Base-by-base conservation (phyloP, 2,888 invertebrate genomes). In the Macrosiphum euphorbiae region DNA sequence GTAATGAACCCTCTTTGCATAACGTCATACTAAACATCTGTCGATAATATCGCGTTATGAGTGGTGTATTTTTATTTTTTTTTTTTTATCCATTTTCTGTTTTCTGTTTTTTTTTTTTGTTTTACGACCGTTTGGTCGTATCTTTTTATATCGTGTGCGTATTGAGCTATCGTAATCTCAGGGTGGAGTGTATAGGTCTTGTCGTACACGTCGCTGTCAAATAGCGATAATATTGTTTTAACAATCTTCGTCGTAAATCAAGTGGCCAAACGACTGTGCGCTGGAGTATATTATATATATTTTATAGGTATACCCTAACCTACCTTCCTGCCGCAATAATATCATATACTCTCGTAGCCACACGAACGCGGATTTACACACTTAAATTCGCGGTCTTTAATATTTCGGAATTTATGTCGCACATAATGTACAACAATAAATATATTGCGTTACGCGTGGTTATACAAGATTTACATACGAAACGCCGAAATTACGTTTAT, bases 371-470 rank as follows among this genome's bases (percentile, higher is more conserved):
- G 89, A 44, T 61, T 58, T 58, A 89, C 28, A 20, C 41, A 35
- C 26, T 35, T 28, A 13, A 58, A 41, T 44, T 35, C 11, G 89
- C 58, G 44, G 89, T 58, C 7, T 61, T 44, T 61, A 58, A 44
- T 58, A 89, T 89, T 58, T 89, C 28, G 58, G 88, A 89, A 88
- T 89, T 89, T 44, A 58, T 89, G 44, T 89, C 58, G 58, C 41
- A 11, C 41, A 41, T 85, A 78, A 85, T 85, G 35, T 85, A 85
- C 35, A 78, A 78, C 20, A 78, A 78, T 85, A 85, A 78, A 78
- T 78, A 85, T 85, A 44, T 85, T 20, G n/a, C n/a, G n/a, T 67
- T 61, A 67, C 67, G 61, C n/a, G n/a, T 13, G 26, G 67, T 67
- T 67, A 41, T 44, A 44, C 85, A 44, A 44, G 85, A 85, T 44